Evolutionary conservation across 2,888 invertebrate genomes (phyloP).

Genomic region (Drosophila limbata): DNA sequence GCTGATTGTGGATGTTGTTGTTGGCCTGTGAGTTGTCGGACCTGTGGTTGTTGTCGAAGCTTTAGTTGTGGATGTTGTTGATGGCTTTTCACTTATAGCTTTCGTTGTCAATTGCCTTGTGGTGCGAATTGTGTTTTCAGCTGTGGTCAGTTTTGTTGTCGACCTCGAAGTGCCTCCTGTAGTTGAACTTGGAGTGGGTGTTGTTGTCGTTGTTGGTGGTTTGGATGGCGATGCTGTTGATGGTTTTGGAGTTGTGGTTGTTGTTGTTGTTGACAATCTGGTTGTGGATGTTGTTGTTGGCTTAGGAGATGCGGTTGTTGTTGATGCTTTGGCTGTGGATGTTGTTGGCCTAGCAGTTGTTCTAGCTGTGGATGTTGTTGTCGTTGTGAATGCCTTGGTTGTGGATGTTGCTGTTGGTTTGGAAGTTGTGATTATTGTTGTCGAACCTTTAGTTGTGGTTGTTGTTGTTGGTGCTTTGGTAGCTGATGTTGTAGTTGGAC

Average conservation of each 20-base stretch:
- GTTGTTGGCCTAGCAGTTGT: no score
- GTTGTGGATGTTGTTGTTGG: constrained; percentile 10
- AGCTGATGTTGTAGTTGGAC: constrained; percentile 4
- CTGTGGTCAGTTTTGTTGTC: constrained; percentile 2
- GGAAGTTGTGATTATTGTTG: no score
- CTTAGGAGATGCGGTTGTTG: not conserved
- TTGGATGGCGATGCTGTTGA: not conserved
- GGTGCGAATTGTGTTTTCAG: constrained; percentile 10
- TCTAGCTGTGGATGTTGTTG: constrained; percentile 1
- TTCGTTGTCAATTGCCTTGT: constrained; percentile 5
- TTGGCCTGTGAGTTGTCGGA: not conserved
- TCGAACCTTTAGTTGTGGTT: no score
- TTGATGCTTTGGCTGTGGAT: not conserved
- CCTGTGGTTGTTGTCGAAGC: not conserved
- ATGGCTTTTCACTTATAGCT: not conserved
- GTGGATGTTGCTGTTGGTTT: constrained; percentile 2
- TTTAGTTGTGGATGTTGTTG: not conserved
- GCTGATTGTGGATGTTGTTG: not conserved
- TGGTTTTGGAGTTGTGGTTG: not conserved
- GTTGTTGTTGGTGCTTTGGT: not conserved
- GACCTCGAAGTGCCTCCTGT: constrained; percentile 4
- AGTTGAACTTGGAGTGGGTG: constrained; percentile 13
- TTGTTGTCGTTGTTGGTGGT: not conserved
- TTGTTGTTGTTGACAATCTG: not conserved
- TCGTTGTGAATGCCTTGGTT: not conserved